Conservation (phyloP, 1,140 invertebrate genomes). For the Drosophila punjabiensis region DNA sequence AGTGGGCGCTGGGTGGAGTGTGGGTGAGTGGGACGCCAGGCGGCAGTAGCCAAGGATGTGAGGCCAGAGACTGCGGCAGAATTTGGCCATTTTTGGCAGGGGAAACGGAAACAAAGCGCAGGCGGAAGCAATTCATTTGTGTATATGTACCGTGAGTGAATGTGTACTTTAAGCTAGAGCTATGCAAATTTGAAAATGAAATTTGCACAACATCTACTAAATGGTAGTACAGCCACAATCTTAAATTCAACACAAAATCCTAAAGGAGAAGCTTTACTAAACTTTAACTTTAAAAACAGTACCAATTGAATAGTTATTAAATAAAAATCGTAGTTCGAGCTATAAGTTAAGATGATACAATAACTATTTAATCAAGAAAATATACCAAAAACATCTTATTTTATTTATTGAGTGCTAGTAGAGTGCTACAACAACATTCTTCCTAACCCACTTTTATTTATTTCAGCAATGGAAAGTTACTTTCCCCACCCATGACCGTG, state of each 20-base stretch:
- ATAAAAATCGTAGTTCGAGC: not conserved
- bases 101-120: slow-evolving; percentile 71
- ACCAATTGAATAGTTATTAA: not conserved
- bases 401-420: too few relatives aligned
- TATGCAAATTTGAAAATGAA: slow-evolving; percentile 59
- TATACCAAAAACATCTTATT: not conserved
- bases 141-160: slow-evolving; percentile 42
- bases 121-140: slow-evolving; percentile 77
- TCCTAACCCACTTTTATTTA: too few relatives aligned
- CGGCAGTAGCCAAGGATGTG: slow-evolving; percentile 21
- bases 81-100: slow-evolving; percentile 54
- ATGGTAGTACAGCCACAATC: slow-evolving; percentile 14
- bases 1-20: not conserved
- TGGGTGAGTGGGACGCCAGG: not conserved
- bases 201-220: slow-evolving; percentile 33
- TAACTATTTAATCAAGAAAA: not conserved
- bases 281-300: not conserved
- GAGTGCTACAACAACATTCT: too few relatives aligned
- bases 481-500: slow-evolving; percentile 16
- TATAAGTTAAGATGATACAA: not conserved
- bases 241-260: not conserved
- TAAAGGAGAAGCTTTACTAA: not conserved
- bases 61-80: slow-evolving; percentile 32
- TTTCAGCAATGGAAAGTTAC: not conserved
- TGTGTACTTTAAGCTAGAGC: slow-evolving; percentile 33